phyloP scores from a whole-genome alignment of 1,140 invertebrate species.

The Cotesia typhae region DNA sequence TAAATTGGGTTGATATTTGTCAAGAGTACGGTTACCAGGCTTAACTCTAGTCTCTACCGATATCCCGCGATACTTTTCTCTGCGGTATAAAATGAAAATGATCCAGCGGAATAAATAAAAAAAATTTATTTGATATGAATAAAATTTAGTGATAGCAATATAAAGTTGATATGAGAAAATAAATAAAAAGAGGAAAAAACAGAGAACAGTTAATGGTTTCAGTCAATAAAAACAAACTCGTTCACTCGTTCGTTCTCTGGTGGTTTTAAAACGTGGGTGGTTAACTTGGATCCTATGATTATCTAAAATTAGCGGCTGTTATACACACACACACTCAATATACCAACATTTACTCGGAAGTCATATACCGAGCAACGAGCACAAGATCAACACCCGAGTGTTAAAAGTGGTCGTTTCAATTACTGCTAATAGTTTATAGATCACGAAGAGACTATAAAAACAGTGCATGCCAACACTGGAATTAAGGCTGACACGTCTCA shows the following conservation, averaged over 20 bases:
- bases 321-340: slow-evolving; percentile 12
- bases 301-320: slow-evolving; percentile 36
- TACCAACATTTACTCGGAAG: slow-evolving; percentile 22
- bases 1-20: slow-evolving; percentile 55
- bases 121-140: not conserved
- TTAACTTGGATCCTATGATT: slow-evolving; percentile 25
- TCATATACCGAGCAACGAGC: slow-evolving; percentile 10
- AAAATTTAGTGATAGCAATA: not conserved
- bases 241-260: not conserved
- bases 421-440: slow-evolving; percentile 35
- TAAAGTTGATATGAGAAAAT: not conserved
- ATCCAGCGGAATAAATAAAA: slow-evolving; percentile 3
- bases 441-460: slow-evolving; percentile 33
- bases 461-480: slow-evolving; percentile 2
- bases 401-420: slow-evolving; percentile 37
- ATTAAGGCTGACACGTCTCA: not conserved
- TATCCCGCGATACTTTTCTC: slow-evolving; percentile 24
- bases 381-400: slow-evolving; percentile 13
- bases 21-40: slow-evolving; percentile 35
- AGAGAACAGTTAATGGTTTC: not conserved
- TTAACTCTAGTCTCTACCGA: slow-evolving; percentile 18
- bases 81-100: not conserved
- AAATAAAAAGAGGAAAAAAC: not conserved
- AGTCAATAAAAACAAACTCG: slow-evolving; percentile 2
- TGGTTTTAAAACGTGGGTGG: slow-evolving; percentile 21